Base-by-base conservation (phyloP, 2,113 vertebrate species). In the Passerina amoena region DNA sequence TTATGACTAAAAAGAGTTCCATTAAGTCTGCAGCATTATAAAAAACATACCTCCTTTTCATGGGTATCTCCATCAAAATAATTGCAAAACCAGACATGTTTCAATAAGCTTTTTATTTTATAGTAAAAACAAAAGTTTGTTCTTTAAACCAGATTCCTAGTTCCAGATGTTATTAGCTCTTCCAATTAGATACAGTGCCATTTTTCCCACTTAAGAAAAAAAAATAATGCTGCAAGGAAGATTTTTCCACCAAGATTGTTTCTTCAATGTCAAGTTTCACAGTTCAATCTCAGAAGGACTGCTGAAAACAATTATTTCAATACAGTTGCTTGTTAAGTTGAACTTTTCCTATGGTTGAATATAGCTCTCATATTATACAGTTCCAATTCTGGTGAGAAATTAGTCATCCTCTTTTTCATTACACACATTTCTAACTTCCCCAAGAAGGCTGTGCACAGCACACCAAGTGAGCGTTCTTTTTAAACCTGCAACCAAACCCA, bases 101-200 rank as follows among this genome's bases (percentile, higher is more conserved):
- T 78, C 51, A 72, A 35, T 10, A 90, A 80, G 22, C 21, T 81
- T 80, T 97, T 97, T 97, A 96, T 96, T 97, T 83, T 56, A 68
- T 37, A 40, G 31, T 92, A 92, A 95, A 94, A 93, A 16, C 53
- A 69, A 21, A 68, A 63, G n/a, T 93, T 96, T 96, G 87, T 96
- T 96, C 95, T 93, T 96, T 64, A 66, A 87, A 93, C 61, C 10
- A 77, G 45, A 40, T 70, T 25, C 11, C 51, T 86, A 93, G 48
- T 80, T 86, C 35, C 51, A 66, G 72, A 71, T 4, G 1, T 33
- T 47, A 51, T 10, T 85, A 91, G 90, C 38, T 94, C 57, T 96
- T 81, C 82, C 37, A 78, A 44, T 80, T 50, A 66, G 75, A 93
- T 56, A 83, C 83, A 88, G 83, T 88, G 88, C 86, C 16, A 9